Base-by-base conservation (phyloP, 1,140 invertebrate genomes). In the Littorina saxatilis region DNA sequence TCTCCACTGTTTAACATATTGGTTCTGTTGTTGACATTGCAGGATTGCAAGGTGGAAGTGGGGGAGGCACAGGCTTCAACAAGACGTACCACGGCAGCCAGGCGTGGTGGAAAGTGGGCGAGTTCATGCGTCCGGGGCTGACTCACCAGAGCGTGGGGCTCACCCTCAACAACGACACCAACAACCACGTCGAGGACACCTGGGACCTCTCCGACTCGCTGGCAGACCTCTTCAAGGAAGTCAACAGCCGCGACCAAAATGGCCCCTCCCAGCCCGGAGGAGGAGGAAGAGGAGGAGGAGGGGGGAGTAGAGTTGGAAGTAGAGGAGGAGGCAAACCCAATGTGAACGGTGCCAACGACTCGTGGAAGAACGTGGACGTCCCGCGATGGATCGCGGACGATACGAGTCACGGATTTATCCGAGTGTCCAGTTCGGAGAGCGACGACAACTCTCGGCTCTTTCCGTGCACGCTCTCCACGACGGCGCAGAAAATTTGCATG, bases 201-300 rank as follows among this genome's bases (percentile, higher is more conserved):
- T 92, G 91, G 91, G 91, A 91, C 82, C 81, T 92, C 29, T 87
- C 87, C 7, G 91, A 92, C 79, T 92, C 91, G 5, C 84, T 92
- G n/a, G 87, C 88, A 13, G 91, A 92, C 82, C 84, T 92, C 27
- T 91, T 91, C 80, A 82, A 87, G 72, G 85, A 87, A 39, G 85
- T 86, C 1, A 86, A 85, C 43, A 83, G 87, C 73, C 74, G 86
- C 52, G 85, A 86, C 27, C 73, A 58, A 47, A 66, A 76, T 77
- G 66, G 5, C 43, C 1, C 23, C 73, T 27, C 37, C 27, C 27
- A 50, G 37, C 3, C 23, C 27, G 9, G 23, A 13, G 29, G 17
- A 1, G 52, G 75, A 15, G 74, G 23, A 35, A 27, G 47, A 32
- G 52, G 52, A 39, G 75, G 35, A 23, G 52, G 52, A 11, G 75